Conservation (phyloP, 2,113 vertebrate genomes). For the Aegypius monachus region DNA sequence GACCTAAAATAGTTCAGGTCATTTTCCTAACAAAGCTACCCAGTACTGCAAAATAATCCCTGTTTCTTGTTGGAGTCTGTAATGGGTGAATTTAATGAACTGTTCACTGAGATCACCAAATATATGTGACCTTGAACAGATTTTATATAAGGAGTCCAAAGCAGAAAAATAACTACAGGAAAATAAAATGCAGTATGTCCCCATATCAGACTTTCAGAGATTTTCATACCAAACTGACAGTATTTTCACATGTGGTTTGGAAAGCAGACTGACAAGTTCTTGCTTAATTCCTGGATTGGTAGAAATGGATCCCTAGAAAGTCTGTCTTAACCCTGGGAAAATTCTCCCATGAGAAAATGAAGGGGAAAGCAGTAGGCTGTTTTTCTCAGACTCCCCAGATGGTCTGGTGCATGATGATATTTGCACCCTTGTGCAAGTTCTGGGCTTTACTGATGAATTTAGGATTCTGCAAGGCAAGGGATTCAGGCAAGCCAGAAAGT, state of each 20-base stretch:
- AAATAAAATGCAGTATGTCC: neutral
- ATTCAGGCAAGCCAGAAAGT: neutral
- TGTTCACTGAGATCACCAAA: neutral
- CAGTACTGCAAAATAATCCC: neutral
- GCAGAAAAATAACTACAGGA: neutral
- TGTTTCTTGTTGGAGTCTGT: neutral
- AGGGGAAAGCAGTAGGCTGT: neutral
- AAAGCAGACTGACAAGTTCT: neutral
- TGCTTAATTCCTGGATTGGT: neutral
- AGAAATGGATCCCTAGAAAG: neutral
- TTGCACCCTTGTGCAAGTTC: neutral
- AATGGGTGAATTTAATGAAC: neutral
- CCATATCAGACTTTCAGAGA: neutral
- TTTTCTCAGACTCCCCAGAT: neutral
- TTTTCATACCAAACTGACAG: neutral
- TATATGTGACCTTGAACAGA: neutral
- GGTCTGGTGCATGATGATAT: neutral
- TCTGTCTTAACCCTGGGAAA: neutral
- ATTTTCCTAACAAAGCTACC: neutral
- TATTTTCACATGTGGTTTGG: neutral
- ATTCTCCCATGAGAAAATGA: neutral
- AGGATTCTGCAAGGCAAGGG: neutral
- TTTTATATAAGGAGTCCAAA: neutral
- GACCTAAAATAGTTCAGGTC: neutral
- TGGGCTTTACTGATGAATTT: neutral